Conservation (phyloP, 2,797 vertebrate species). For the Brachyalestes nurse region DNA sequence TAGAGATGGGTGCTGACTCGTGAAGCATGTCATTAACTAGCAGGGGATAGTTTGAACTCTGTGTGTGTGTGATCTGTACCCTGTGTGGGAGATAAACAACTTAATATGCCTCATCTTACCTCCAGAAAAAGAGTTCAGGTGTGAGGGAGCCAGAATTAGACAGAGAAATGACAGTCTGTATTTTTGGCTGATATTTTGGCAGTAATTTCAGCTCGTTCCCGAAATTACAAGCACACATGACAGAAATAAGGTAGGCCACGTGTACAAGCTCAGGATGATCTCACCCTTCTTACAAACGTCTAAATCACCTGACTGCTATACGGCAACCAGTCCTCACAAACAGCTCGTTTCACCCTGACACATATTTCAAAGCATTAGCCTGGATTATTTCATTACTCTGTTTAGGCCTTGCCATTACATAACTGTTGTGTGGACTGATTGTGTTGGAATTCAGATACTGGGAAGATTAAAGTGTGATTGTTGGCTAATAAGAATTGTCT, state of each 20-base stretch:
- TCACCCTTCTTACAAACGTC: neutral
- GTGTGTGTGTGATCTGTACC: neutral
- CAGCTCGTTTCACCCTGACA: neutral
- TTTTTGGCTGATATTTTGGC: slow-evolving; percentile 36
- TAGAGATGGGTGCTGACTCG: neutral
- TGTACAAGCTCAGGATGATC: slow-evolving; percentile 4
- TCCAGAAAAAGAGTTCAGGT: slow-evolving; percentile 32
- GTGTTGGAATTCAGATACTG: neutral
- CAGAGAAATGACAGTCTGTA: slow-evolving; percentile 20
- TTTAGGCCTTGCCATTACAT: neutral
- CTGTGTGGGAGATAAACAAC: slow-evolving; percentile 5
- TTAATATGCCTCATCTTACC: slow-evolving; percentile 2
- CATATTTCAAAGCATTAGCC: slow-evolving; percentile 21
- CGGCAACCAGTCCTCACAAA: neutral
- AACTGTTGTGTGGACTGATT: slow-evolving; percentile 5
- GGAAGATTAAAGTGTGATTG: neutral
- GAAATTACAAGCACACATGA: slow-evolving; percentile 4
- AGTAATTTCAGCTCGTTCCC: slow-evolving; percentile 17
- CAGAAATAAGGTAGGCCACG: slow-evolving; percentile 1
- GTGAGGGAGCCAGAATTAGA: slow-evolving; percentile 35
- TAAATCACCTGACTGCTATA: neutral
- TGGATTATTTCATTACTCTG: neutral
- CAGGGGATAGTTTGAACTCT: neutral
- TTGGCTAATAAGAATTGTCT: neutral
- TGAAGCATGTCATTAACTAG: slow-evolving; percentile 3